These are phyloP conservation scores for Phoenicopterus ruber DNA, from an alignment of 2,113 vertebrate genomes.

Conservation along the genomic window DNA sequence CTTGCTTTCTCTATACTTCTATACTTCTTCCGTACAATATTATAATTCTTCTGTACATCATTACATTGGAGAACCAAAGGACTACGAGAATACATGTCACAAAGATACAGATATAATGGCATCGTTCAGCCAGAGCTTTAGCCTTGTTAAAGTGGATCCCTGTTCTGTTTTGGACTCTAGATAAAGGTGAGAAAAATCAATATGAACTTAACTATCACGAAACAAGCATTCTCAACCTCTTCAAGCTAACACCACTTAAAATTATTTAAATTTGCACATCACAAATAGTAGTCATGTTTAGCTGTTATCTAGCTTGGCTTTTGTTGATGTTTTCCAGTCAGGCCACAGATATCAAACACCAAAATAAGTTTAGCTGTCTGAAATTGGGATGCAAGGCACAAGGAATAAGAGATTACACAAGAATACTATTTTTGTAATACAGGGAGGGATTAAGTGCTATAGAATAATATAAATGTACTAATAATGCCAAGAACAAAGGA, in stretches of 20 bases:
- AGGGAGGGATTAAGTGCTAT: slow-evolving; percentile 33
- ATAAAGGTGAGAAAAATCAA: not conserved
- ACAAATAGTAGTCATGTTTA: not conserved
- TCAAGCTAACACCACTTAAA: not conserved
- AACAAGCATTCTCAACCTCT: not conserved
- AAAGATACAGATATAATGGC: not conserved
- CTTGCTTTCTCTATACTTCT: not conserved
- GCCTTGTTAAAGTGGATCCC: not conserved
- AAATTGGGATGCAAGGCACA: not conserved
- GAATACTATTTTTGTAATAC: not conserved
- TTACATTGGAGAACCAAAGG: not conserved
- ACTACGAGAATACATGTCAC: not conserved
- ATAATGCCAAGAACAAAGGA: slow-evolving; percentile 54
- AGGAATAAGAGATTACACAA: not conserved
- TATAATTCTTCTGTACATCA: not conserved
- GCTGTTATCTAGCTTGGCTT: not conserved
- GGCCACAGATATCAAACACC: not conserved
- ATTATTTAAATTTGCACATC: not conserved
- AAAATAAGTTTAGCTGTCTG: slow-evolving; percentile 43
- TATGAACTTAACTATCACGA: not conserved
- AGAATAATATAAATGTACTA: slow-evolving; percentile 44
- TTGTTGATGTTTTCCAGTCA: slow-evolving; percentile 27
- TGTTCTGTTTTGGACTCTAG: not conserved
- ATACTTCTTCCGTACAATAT: not conserved
- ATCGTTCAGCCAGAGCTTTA: not conserved